A percentile compares a stretch with the other conserved stretches of the same genome.
phyloP scores from a whole-genome alignment of 35 echinoderm and acorn worm species.

The Acanthaster planci region DNA sequence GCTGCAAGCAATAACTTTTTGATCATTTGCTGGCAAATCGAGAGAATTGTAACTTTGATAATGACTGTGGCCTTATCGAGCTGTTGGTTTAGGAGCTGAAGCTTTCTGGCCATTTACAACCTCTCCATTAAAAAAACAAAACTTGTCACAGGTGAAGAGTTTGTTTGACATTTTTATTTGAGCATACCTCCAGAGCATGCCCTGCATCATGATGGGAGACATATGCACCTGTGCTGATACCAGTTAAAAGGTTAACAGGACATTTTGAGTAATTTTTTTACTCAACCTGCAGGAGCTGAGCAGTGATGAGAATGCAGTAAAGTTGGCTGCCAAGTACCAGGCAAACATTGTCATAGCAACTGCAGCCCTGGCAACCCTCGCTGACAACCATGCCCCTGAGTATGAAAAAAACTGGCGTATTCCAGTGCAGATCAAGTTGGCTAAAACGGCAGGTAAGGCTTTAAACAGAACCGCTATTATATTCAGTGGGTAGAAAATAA shows the following conservation, averaged over 20 bases:
- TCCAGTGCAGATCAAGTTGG: conserved; percentile 36
- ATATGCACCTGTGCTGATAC: too few species aligned
- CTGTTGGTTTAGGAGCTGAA: too few species aligned
- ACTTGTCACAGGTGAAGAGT: too few species aligned
- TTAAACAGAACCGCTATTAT: background rate
- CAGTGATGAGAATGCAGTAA: conserved; percentile 31
- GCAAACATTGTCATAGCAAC: conserved; percentile 45
- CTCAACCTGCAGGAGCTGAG: conserved; percentile 18
- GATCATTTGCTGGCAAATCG: too few species aligned
- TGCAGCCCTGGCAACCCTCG: conserved; percentile 16
- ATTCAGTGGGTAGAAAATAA: too few species aligned
- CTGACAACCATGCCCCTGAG: conserved; percentile 46
- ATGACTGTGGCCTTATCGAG: too few species aligned
- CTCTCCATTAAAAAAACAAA: too few species aligned
- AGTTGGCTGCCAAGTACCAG: conserved; percentile 36
- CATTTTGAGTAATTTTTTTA: background rate
- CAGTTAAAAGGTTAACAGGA: background rate
- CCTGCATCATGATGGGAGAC: background rate
- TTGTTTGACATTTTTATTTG: too few species aligned
- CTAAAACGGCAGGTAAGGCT: background rate
- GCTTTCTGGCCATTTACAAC: too few species aligned
- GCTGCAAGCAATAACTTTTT: too few species aligned
- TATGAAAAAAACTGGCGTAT: conserved; percentile 65
- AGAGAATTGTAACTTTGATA: too few species aligned
- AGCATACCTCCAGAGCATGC: too few species aligned